Evolutionary conservation across 2,797 vertebrate species (phyloP).

Genomic region (Gastrophryne carolinensis): DNA sequence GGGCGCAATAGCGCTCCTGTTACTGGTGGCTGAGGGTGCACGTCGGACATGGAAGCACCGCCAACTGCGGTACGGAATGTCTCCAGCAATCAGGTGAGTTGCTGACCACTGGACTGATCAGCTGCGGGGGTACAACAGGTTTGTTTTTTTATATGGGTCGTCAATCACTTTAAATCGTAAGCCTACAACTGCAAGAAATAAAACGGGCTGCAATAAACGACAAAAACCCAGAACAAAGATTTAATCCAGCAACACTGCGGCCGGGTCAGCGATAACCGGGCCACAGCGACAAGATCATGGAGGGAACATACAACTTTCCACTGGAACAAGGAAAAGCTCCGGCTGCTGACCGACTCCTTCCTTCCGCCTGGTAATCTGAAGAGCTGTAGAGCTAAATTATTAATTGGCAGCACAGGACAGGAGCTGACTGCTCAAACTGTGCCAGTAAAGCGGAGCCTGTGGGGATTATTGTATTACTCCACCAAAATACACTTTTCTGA

Average conservation of each 20-base stretch:
- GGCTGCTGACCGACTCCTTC: constrained; percentile 29
- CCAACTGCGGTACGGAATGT: too few species aligned
- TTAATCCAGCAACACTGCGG: too few species aligned
- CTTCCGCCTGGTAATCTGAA: constrained; percentile 51
- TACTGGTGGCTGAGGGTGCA: too few species aligned
- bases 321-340: constrained; percentile 20
- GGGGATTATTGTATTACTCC: constrained; percentile 44
- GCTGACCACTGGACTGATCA: too few species aligned
- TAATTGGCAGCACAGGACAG: constrained; percentile 43
- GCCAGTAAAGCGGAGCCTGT: constrained; percentile 27
- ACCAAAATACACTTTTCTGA: constrained; percentile 27
- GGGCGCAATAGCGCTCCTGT: too few species aligned
- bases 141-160: too few species aligned
- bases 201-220: neutral
- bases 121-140: too few species aligned
- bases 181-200: too few species aligned
- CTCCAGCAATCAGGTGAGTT: too few species aligned
- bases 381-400: constrained; percentile 38
- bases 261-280: too few species aligned
- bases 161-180: too few species aligned
- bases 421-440: constrained; percentile 27
- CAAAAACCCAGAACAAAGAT: neutral
- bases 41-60: too few species aligned
- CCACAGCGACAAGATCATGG: neutral
- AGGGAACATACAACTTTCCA: constrained; percentile 10